Conservation (phyloP, 2,888 invertebrate genomes). For the Xestoiulus laeticollis region DNA sequence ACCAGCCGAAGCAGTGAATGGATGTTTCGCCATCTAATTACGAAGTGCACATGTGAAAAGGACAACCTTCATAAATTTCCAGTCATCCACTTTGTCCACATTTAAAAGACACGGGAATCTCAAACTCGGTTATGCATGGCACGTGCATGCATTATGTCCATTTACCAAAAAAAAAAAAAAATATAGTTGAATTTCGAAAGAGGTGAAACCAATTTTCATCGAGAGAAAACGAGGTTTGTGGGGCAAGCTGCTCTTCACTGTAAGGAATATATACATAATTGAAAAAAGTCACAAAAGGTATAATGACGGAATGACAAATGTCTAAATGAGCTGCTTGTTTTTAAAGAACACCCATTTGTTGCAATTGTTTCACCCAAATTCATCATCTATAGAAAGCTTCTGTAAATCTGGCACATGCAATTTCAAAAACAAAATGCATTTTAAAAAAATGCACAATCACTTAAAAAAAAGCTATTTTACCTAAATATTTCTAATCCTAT, state of each 20-base stretch:
- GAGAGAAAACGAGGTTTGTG: constrained; percentile 27
- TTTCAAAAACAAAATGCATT: not conserved
- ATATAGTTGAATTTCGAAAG: not conserved
- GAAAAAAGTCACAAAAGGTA: constrained; percentile 2
- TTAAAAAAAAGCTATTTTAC: too few species aligned
- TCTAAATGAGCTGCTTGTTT: constrained; percentile 4
- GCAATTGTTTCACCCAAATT: not conserved
- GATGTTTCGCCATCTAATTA: constrained; percentile 4
- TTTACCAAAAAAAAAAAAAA: not conserved
- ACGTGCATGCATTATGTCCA: constrained; percentile 13
- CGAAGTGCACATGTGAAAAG: not conserved
- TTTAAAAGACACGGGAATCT: constrained; percentile 8
- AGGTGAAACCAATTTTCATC: constrained; percentile 4
- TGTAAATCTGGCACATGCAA: too few species aligned
- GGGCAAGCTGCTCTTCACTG: not conserved
- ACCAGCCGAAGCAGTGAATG: not conserved
- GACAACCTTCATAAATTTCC: constrained; percentile 4
- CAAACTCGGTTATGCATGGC: constrained; percentile 2
- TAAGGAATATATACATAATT: not conserved
- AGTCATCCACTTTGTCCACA: not conserved
- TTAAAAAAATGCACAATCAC: not conserved
- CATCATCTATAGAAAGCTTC: not conserved
- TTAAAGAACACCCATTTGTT: not conserved
- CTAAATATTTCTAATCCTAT: not conserved
- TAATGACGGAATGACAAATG: not conserved